A percentile compares a stretch with the other conserved stretches of the same genome.
These are phyloP conservation scores for Acomys russatus DNA, from an alignment of 2,797 vertebrate species.

Conservation along the genomic window DNA sequence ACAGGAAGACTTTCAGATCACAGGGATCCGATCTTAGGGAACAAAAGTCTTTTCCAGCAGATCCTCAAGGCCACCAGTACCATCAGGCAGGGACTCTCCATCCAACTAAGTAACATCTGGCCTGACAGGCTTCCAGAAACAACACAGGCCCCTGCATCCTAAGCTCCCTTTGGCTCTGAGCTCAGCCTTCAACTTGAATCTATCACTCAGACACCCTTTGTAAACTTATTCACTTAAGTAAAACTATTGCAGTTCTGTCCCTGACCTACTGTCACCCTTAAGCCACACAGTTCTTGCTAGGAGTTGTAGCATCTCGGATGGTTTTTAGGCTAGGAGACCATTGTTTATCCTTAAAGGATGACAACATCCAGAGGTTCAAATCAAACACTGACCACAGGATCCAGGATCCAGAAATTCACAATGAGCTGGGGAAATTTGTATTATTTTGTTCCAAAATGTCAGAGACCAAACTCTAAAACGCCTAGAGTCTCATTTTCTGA, in stretches of 20 bases:
- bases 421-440: neutral
- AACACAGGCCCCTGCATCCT: neutral
- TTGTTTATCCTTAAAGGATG: slow-evolving; percentile 17
- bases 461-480: slow-evolving; percentile 26
- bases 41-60: neutral
- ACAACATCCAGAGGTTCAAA: slow-evolving; percentile 4
- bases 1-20: neutral
- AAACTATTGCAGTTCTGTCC: neutral
- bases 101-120: neutral
- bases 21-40: neutral
- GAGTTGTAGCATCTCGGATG: neutral
- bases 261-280: neutral
- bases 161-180: neutral
- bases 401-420: neutral
- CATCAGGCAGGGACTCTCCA: neutral
- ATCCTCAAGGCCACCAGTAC: neutral
- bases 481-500: neutral
- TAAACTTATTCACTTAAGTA: neutral
- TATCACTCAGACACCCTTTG: neutral
- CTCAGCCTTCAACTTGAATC: neutral
- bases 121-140: neutral
- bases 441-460: slow-evolving; percentile 24
- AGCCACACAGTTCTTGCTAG: neutral
- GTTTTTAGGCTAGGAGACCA: neutral
- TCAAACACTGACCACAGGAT: neutral